Conservation (phyloP, 2,888 invertebrate species). For the Caenorhabditis afra region DNA sequence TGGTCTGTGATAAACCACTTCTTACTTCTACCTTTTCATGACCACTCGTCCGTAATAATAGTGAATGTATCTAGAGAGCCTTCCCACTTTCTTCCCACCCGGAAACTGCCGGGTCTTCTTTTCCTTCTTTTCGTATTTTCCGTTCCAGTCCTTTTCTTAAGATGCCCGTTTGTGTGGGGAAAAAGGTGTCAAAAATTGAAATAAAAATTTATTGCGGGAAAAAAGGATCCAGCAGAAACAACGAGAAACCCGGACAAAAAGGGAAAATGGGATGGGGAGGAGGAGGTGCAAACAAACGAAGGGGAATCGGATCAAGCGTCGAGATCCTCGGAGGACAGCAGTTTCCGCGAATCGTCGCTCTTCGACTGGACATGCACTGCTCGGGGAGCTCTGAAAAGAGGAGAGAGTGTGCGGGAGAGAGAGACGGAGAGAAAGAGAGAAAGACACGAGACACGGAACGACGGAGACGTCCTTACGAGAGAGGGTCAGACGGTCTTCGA, state of each 20-base stretch:
- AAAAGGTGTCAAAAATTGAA: not conserved
- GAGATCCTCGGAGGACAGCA: constrained; percentile 33
- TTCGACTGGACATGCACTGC: constrained; percentile 11
- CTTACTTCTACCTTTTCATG: constrained; percentile 9
- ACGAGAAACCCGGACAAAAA: not conserved
- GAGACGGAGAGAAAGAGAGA: constrained; percentile 19
- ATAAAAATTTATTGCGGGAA: constrained; percentile 37
- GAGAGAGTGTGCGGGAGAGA: not conserved
- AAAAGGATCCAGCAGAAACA: not conserved
- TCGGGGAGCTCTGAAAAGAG: constrained; percentile 23
- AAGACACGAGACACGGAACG: constrained; percentile 21
- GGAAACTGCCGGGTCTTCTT: constrained; percentile 11
- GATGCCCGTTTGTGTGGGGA: not conserved
- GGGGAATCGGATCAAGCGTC: constrained; percentile 22
- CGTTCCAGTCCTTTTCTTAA: not conserved
- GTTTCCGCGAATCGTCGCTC: constrained; percentile 37
- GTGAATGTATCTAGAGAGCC: not conserved
- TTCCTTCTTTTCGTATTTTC: not conserved
- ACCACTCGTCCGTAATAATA: constrained; percentile 13
- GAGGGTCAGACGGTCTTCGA: constrained; percentile 30
- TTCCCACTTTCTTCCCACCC: not conserved
- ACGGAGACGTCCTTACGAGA: constrained; percentile 27
- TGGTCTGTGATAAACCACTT: constrained; percentile 50
- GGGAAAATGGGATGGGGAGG: constrained; percentile 7
- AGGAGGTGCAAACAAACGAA: not conserved